Evolutionary conservation across 2,888 invertebrate species (phyloP), one percentile per base, ranked within the genome.

Genomic region (Gastrophysa polygoni): DNA sequence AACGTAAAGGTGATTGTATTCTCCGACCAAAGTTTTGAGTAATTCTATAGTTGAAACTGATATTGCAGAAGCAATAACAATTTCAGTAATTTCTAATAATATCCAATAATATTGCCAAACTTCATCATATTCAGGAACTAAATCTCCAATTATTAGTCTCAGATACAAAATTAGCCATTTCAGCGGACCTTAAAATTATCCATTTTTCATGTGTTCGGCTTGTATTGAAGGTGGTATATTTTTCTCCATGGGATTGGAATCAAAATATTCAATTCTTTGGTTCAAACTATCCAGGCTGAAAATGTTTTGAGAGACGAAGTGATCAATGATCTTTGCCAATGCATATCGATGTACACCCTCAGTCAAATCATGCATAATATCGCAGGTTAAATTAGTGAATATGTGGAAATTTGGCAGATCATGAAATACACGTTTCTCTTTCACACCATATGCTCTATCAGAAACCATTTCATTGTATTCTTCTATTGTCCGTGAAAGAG

Each of bases 351-450:
- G 59, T 3, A 67, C 61, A 7, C 66, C 68, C 43, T 68, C 64
- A 46, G 20, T 49, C 14, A 67, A 16, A 52, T 68, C 68, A 48
- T 66, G 62, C 66, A 68, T 68, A 8, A 68, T 59, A 59, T 68
- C 66, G 17, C 52, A 55, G 6, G 38, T 28, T n/a, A 62, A 29
- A 51, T 68, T 66, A 52, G n/a, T 52, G 20, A 34, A 52, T 52
- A 52, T 52, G 21, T 52, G 52, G 18, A 52, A 52, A 52, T 34
- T 34, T 18, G 52, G 52, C 8, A 52, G 32, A 34, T 52, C 21
- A 34, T 52, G 52, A 14, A 52, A 52, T 32, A 52, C 38, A 20
- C 52, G 34, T 52, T 38, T 48, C 48, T 48, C 38, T 34, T 48
- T 34, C 7, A 57, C 21, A 20, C 59, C 52, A 52, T 34, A 52